Conservation (phyloP, 1,140 invertebrate species). For the Reticulitermes speratus region DNA sequence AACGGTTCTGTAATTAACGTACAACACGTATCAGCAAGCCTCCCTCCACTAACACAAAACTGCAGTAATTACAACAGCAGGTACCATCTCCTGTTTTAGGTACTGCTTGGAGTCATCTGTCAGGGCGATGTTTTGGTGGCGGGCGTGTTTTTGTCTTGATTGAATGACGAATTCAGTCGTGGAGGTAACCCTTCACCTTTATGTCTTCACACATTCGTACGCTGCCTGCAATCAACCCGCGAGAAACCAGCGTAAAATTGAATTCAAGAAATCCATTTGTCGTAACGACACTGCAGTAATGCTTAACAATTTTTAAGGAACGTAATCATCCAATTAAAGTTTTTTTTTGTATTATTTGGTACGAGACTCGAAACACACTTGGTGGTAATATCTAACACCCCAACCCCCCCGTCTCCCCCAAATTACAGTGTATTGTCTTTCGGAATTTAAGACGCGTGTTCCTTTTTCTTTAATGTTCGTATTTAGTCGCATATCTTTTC, state of each 20-base stretch:
- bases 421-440: not conserved
- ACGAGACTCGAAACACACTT: not conserved
- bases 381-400: not conserved
- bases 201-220: not conserved
- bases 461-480: not conserved
- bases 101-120: too few relatives aligned
- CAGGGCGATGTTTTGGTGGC: not conserved
- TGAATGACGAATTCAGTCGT: not conserved
- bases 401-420: too few relatives aligned
- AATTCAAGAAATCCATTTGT: conserved; percentile 17
- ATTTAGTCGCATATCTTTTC: not conserved
- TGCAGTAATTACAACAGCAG: too few relatives aligned
- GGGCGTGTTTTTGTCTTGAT: not conserved
- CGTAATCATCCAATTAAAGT: conserved; percentile 9
- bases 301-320: not conserved
- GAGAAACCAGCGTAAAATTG: not conserved
- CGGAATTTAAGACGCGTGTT: not conserved
- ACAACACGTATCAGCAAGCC: too few relatives aligned
- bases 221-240: not conserved
- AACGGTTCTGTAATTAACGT: too few relatives aligned
- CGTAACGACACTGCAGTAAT: not conserved
- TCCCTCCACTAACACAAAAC: too few relatives aligned
- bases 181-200: not conserved
- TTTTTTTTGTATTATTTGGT: not conserved
- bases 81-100: too few relatives aligned